Evolutionary conservation across 1,140 invertebrate genomes (phyloP).

Genomic region (Lordiphosa mommai): DNA sequence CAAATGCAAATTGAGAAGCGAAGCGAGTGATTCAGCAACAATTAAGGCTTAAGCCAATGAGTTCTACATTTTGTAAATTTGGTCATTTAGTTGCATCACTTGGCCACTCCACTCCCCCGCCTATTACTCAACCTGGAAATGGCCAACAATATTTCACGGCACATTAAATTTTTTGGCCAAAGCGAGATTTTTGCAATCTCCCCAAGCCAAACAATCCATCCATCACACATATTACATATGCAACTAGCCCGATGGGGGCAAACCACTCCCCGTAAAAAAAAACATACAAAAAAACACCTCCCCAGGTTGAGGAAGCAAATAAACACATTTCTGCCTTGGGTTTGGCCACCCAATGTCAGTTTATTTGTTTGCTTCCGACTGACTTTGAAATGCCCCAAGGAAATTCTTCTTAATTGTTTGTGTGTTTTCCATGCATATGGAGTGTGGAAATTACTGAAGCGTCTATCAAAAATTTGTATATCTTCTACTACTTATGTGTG

Average conservation of each 20-base stretch:
- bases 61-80: background rate
- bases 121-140: conserved; percentile 1
- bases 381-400: conserved; percentile 8
- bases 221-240: conserved; percentile 10
- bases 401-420: background rate
- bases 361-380: conserved; percentile 3
- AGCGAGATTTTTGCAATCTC: background rate
- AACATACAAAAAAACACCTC: background rate
- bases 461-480: conserved; percentile 1
- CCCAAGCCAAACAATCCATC: conserved; percentile 5
- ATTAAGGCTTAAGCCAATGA: background rate
- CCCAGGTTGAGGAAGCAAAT: conserved; percentile 2
- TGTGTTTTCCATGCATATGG: background rate
- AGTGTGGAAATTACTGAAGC: conserved; percentile 4
- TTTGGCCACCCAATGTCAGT: conserved; percentile 2
- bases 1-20: conserved; percentile 28
- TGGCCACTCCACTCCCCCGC: conserved; percentile 1
- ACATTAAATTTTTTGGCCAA: conserved; percentile 9
- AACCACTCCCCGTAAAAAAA: background rate
- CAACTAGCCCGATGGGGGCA: conserved; percentile 1
- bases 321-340: background rate
- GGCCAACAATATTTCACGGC: conserved; percentile 1
- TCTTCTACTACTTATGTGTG: background rate
- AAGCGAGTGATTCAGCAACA: conserved; percentile 16
- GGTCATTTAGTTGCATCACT: background rate